phyloP scores from a whole-genome alignment of 2,113 vertebrate species.

The Sorex araneus region DNA sequence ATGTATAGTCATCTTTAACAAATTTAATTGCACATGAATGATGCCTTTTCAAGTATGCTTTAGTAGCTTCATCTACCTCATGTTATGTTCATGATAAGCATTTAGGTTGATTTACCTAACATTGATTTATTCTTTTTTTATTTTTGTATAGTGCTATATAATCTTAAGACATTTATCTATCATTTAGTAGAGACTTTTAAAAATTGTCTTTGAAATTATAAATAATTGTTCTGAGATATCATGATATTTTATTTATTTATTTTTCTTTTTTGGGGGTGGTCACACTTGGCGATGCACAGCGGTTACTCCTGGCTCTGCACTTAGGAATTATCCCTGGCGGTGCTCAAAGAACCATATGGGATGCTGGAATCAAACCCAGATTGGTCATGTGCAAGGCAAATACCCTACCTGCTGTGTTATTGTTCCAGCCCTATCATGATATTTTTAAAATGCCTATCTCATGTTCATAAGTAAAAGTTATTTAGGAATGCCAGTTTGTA shows the following conservation, averaged over 20 bases:
- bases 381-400: too few relatives aligned
- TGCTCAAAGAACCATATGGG: too few relatives aligned
- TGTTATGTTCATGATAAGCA: constrained; percentile 1
- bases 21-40: not conserved
- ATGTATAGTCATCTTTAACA: not conserved
- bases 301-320: too few relatives aligned
- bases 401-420: too few relatives aligned
- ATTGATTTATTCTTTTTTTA: not conserved
- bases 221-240: not conserved
- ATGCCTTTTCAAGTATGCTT: not conserved
- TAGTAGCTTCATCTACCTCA: not conserved
- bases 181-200: not conserved
- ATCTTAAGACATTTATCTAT: constrained; percentile 27
- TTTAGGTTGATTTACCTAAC: not conserved
- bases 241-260: too few relatives aligned
- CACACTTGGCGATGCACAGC: too few relatives aligned
- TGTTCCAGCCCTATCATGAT: too few relatives aligned
- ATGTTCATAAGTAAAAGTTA: not conserved
- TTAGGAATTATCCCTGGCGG: too few relatives aligned
- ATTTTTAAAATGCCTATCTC: not conserved
- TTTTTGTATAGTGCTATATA: not conserved
- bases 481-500: not conserved
- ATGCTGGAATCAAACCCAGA: too few relatives aligned
- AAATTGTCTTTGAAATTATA: not conserved
- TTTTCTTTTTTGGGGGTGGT: too few relatives aligned